phyloP scores from a whole-genome alignment of 2,113 vertebrate genomes.

The Dicerorhinus sumatrensis region DNA sequence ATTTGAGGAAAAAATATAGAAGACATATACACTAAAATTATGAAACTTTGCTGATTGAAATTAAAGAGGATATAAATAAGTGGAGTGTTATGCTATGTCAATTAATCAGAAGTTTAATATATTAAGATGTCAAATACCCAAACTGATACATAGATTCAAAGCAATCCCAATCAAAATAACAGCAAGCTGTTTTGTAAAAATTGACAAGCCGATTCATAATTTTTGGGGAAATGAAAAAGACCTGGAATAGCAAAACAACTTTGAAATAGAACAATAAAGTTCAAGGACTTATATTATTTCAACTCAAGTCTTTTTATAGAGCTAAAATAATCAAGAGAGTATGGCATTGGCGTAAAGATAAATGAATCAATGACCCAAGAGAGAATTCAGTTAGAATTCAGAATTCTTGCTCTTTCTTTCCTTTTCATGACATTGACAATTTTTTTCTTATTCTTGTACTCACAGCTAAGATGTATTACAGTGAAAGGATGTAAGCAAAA shows the following conservation, averaged over 20 bases:
- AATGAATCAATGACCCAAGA: neutral
- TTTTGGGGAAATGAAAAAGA: neutral
- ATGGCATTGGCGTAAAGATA: neutral
- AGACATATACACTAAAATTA: neutral
- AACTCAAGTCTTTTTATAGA: neutral
- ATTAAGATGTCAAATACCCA: neutral
- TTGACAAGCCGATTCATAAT: neutral
- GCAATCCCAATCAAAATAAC: neutral
- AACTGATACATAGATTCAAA: neutral
- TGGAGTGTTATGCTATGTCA: neutral
- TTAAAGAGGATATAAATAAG: neutral
- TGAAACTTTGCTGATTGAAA: neutral
- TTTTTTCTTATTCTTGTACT: neutral
- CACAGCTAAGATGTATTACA: neutral
- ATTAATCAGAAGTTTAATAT: neutral
- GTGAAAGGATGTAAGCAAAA: neutral
- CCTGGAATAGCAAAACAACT: neutral
- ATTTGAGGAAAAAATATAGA: neutral
- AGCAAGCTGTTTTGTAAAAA: neutral
- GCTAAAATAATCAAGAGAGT: neutral
- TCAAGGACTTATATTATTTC: neutral
- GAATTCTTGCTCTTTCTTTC: neutral
- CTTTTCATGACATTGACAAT: neutral
- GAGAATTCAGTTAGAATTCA: neutral
- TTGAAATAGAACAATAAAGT: neutral